Evolutionary conservation across 1,140 invertebrate genomes (phyloP).

Genomic region (Zaprionus ghesquierei): DNA sequence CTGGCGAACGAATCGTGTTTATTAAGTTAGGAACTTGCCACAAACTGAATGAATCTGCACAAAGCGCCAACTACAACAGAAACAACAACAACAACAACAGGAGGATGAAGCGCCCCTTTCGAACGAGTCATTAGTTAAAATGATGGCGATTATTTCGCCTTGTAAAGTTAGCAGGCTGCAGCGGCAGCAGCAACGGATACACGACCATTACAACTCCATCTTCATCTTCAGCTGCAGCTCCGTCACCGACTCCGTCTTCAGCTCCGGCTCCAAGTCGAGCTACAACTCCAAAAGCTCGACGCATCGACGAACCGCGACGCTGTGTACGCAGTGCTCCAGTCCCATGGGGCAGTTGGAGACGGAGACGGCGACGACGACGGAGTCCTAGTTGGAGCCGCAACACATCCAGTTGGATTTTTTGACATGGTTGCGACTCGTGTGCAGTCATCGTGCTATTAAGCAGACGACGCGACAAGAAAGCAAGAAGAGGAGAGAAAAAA

Average conservation of each 20-base stretch:
- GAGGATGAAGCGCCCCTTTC: conserved; percentile 43
- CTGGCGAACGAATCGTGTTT: conserved; percentile 55
- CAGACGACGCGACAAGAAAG: conserved; percentile 32
- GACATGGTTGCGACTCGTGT: conserved; percentile 39
- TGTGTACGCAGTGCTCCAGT: not conserved
- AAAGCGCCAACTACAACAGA: conserved; percentile 62
- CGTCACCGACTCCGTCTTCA: conserved; percentile 1
- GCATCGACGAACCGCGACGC: not conserved
- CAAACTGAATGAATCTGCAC: conserved; percentile 78
- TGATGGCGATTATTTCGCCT: conserved; percentile 77
- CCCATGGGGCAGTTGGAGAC: conserved; percentile 12
- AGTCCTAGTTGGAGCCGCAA: conserved; percentile 26
- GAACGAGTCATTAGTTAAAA: conserved; percentile 77
- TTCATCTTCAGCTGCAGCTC: conserved; percentile 24
- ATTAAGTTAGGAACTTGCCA: conserved; percentile 73
- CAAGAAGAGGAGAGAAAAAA: conserved; percentile 29
- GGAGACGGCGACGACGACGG: not conserved
- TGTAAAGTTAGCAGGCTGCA: conserved; percentile 49
- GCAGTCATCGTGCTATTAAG: conserved; percentile 78
- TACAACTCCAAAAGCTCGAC: not conserved
- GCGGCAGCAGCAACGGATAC: conserved; percentile 53
- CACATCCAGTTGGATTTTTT: conserved; percentile 42
- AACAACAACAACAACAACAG: not conserved
- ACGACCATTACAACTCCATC: conserved; percentile 71
- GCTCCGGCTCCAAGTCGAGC: not conserved